These are phyloP conservation scores for Dipodomys spectabilis DNA, from an alignment of 2,113 vertebrate genomes.

Conservation along the genomic window DNA sequence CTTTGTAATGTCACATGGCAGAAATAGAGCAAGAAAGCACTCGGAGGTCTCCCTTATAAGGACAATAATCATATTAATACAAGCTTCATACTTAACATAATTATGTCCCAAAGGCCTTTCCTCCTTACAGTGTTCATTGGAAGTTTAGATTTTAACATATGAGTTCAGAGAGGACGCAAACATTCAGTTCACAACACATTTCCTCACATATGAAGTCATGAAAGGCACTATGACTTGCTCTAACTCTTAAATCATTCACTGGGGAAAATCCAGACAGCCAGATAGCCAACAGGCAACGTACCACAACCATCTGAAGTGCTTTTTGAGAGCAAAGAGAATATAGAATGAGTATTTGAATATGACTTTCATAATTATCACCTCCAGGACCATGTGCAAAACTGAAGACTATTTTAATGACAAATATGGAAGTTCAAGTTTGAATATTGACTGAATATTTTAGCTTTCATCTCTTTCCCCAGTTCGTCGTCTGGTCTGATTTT, in stretches of 20 bases:
- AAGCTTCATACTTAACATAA: accelerated
- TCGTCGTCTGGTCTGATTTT: not conserved
- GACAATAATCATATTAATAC: not conserved
- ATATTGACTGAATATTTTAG: not conserved
- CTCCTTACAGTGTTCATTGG: not conserved
- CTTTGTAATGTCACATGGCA: not conserved
- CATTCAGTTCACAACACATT: not conserved
- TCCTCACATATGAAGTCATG: not conserved
- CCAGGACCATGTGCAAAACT: not conserved
- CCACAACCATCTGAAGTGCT: not conserved
- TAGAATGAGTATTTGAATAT: not conserved
- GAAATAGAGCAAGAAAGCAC: not conserved
- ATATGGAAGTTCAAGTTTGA: not conserved
- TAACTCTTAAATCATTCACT: not conserved
- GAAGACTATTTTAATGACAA: too few relatives aligned
- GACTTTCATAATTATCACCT: not conserved
- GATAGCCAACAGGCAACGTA: not conserved
- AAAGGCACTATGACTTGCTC: not conserved
- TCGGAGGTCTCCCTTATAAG: not conserved
- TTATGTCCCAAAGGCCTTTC: not conserved
- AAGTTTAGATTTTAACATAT: not conserved
- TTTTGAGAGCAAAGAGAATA: not conserved
- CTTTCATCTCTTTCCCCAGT: not conserved
- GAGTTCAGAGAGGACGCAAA: too few relatives aligned
- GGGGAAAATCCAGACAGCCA: not conserved